These are phyloP conservation scores for Drosophila erecta DNA, from an alignment of 1,140 invertebrate species.

Conservation along the genomic window DNA sequence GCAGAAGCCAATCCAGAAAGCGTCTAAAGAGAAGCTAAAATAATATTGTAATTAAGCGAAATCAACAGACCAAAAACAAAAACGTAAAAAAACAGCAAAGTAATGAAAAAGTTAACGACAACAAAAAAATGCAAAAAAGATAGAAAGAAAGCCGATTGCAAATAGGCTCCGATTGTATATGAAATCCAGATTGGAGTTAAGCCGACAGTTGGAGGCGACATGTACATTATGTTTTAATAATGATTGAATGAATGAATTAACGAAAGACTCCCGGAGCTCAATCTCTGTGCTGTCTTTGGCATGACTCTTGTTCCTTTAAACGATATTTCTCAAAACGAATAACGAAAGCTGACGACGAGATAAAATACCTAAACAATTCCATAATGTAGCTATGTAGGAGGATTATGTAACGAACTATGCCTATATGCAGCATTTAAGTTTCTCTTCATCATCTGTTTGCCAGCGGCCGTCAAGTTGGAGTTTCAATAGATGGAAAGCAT, in stretches of 20 bases:
- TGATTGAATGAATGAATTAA: conserved; percentile 74
- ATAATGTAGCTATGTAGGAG: conserved; percentile 52
- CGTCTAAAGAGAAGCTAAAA: conserved; percentile 69
- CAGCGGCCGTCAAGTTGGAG: conserved; percentile 22
- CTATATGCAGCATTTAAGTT: conserved; percentile 72
- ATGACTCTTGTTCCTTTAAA: conserved; percentile 79
- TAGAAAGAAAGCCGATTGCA: conserved; percentile 19
- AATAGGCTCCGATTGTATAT: conserved; percentile 44
- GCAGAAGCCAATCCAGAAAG: conserved; percentile 48
- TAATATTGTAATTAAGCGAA: conserved; percentile 54
- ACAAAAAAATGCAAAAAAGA: conserved; percentile 39
- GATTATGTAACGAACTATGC: conserved; percentile 55
- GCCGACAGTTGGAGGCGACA: conserved; percentile 54
- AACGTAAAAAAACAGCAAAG: conserved; percentile 46
- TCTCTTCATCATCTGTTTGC: conserved; percentile 53
- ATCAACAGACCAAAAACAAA: conserved; percentile 54
- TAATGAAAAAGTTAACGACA: conserved; percentile 33
- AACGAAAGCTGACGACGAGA: conserved; percentile 16
- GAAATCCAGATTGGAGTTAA: conserved; percentile 24
- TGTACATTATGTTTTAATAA: conserved; percentile 82
- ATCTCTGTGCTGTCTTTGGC: conserved; percentile 60
- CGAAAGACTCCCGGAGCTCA: conserved; percentile 54
- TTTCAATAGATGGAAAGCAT: conserved; percentile 15
- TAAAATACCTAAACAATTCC: conserved; percentile 67
- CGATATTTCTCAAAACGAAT: conserved; percentile 67